Base-by-base conservation (phyloP, 2,797 vertebrate genomes). In the Myripristis murdjan region DNA sequence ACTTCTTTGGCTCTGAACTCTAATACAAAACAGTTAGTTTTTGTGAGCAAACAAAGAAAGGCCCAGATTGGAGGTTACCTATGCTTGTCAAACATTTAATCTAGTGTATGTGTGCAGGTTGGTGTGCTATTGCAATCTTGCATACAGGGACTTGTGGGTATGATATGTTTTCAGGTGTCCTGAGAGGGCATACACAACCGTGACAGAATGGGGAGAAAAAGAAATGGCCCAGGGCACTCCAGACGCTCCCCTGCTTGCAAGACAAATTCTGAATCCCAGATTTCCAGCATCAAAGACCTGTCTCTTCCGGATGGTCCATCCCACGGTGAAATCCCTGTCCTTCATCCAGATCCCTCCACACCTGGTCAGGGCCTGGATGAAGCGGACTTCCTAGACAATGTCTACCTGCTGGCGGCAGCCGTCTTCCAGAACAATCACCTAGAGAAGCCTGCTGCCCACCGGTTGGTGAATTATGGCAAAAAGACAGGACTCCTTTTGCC, bases 321-420 rank as follows among this genome's bases (percentile, higher is more conserved):
- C 4, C 16, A 65, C 4, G 14, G 26, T 10, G 87, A 62, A 43
- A 37, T 6, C 51, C 12, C 78, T 22, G 4, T 79, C 8, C 22
- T 16, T 31, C 22, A 60, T 4, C 68, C 60, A 52, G 87, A 88
- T 52, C 87, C 83, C 55, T 61, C 75, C 39, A 39, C 62, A 55
- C 11, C 33, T 2, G 20, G 47, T 3, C 59, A 71, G 58, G 43
- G n/a, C 73, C 73, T n/a, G n/a, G n/a, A n/a, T n/a, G n/a, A 73
- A 2, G 26, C 20, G 23, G 92, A 92, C 62, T 94, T 94, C 74
- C 82, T 89, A 0, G 96, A 98, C 80, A 79, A 71, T 0, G 64
- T 97, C 11, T 98, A 96, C 77, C 43, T 95, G 14, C 92, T 93
- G 16, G 96, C 97, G 1, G 96, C 97, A 0, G 90, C 93, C 73